These are phyloP conservation scores for Leptinotarsa rubiginosa DNA, from an alignment of 2,888 invertebrate genomes.

Conservation along the genomic window DNA sequence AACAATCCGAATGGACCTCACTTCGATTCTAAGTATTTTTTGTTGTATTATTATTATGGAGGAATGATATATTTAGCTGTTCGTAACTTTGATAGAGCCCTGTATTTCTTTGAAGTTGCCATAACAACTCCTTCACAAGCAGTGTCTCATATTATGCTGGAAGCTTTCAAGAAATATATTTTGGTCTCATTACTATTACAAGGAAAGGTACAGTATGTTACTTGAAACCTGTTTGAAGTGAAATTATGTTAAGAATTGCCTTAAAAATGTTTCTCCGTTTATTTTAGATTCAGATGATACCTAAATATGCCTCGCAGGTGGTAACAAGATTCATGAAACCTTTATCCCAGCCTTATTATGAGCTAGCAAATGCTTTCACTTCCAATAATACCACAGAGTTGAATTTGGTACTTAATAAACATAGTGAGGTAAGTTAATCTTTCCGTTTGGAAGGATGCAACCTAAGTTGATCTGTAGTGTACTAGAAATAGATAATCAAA, in stretches of 20 bases:
- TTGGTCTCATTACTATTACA: slow-evolving; percentile 90
- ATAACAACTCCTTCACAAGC: slow-evolving; percentile 95
- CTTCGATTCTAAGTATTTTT: slow-evolving; percentile 89
- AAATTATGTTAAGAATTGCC: no score
- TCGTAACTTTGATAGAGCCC: slow-evolving; percentile 91
- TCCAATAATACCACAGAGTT: slow-evolving; percentile 80
- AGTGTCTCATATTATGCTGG: slow-evolving; percentile 96
- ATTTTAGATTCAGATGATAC: slow-evolving; percentile 72
- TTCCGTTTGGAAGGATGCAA: background rate
- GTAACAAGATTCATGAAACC: slow-evolving; percentile 88
- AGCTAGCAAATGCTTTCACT: slow-evolving; percentile 85
- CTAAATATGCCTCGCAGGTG: slow-evolving; percentile 93
- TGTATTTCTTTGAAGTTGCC: slow-evolving; percentile 96
- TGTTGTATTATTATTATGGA: slow-evolving; percentile 96
- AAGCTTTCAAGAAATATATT: slow-evolving; percentile 96
- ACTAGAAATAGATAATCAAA: background rate
- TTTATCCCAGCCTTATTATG: slow-evolving; percentile 87
- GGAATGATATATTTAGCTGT: slow-evolving; percentile 96
- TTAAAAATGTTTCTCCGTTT: background rate
- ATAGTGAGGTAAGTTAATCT: slow-evolving; percentile 72
- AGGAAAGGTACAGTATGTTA: slow-evolving; percentile 79
- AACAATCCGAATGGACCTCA: slow-evolving; percentile 71
- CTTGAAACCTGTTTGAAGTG: background rate
- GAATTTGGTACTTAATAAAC: slow-evolving; percentile 77
- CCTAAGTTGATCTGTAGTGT: background rate